Evolutionary conservation across 2,888 invertebrate species (phyloP).

Genomic region (Latrodectus elegans): DNA sequence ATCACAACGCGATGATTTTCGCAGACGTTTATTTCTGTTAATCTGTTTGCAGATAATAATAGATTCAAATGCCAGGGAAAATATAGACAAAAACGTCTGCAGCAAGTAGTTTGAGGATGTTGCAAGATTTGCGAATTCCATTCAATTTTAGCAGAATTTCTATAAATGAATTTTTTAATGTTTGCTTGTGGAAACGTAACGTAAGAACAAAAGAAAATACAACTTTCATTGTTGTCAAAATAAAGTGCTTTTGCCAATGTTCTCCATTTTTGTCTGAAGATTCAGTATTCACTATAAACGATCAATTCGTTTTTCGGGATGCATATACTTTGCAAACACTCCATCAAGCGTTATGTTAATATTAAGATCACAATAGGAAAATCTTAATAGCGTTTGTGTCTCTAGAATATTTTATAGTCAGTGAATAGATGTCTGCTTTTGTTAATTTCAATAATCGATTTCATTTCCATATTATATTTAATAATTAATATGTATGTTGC

Average conservation of each 20-base stretch:
- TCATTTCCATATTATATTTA: no score
- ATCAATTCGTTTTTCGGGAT: background rate
- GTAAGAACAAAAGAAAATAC: conserved; percentile 21
- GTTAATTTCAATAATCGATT: background rate
- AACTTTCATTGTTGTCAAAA: background rate
- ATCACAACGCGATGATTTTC: background rate
- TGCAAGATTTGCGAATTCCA: background rate
- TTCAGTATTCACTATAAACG: conserved; percentile 15
- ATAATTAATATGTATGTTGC: no score
- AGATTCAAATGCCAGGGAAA: background rate
- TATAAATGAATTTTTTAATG: background rate
- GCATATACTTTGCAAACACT: conserved; percentile 13
- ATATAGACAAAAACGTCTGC: conserved; percentile 6
- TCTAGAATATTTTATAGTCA: conserved; percentile 12
- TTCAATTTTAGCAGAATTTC: background rate
- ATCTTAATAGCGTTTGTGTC: background rate
- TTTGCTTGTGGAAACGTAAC: background rate
- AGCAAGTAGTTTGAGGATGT: background rate
- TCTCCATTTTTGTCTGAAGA: background rate
- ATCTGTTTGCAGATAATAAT: background rate
- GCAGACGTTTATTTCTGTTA: background rate
- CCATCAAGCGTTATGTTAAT: conserved; percentile 5
- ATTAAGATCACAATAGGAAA: conserved; percentile 1
- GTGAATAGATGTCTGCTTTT: conserved; percentile 6
- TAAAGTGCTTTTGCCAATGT: conserved; percentile 7